Evolutionary conservation across 2,113 vertebrate species (phyloP), one percentile per base, ranked within the genome.

Genomic region (Chaenocephalus aceratus): DNA sequence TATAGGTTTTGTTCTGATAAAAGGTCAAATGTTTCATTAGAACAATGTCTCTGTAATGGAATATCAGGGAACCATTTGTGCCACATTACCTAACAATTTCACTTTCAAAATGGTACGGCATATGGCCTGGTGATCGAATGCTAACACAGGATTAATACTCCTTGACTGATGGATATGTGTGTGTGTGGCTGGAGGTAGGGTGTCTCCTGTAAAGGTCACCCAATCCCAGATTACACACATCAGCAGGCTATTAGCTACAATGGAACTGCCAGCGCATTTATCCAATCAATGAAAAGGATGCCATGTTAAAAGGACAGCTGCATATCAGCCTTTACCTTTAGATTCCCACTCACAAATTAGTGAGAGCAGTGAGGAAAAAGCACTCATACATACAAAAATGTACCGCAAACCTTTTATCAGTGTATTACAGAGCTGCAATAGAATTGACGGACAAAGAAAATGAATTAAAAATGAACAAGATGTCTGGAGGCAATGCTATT

Each of bases 171-270:
- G 61, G 23, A 45, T 10, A 36, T 52, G 65, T 57, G 67, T 77
- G 64, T 71, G 46, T 51, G 18, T 52, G 49, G 60, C 67, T 65
- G 48, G 73, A 77, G 45, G 21, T 46, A 58, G 45, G 77, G 52
- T 15, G 79, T 86, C 58, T 86, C 14, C 36, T 60, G 68, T 71
- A 86, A 92, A 92, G 86, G 91, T 94, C 86, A 87, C 63, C 36
- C 49, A 83, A 72, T 53, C 65, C 64, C 60, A 7, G 65, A 90
- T 89, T 81, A 86, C 72, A 86, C 72, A 81, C 80, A 89, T 89
- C 83, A 88, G 84, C 77, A 56, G 74, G 82, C 71, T 67, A 86
- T 88, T 82, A 86, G 84, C 68, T 77, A 84, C 67, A 87, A 80
- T 59, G 61, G 59, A 78, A 83, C 56, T 66, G 51, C 76, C 46